A percentile compares a stretch with the other conserved stretches of the same genome.
Conservation (phyloP, 2,888 invertebrate species). For the Rhaphigaster nebulosa region DNA sequence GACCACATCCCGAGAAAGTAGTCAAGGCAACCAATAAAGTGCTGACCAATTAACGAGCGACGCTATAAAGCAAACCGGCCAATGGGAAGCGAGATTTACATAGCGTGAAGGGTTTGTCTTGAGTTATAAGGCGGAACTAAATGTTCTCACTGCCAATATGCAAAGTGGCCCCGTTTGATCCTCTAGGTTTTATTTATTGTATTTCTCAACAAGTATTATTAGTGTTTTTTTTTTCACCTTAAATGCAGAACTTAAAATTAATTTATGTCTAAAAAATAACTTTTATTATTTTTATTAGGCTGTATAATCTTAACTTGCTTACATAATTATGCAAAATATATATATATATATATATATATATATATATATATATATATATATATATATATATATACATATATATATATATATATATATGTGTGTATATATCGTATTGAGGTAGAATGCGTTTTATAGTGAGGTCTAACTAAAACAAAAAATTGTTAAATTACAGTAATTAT, state of each 20-base stretch:
- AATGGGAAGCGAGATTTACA: conserved; percentile 19
- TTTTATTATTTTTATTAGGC: too few relatives aligned
- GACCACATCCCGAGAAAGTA: background rate
- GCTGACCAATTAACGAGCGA: background rate
- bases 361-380: too few relatives aligned
- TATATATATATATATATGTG: too few relatives aligned
- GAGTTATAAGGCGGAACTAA: conserved; percentile 49
- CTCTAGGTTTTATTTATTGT: conserved; percentile 40
- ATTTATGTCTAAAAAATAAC: background rate
- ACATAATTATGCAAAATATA: too few relatives aligned
- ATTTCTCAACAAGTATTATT: background rate
- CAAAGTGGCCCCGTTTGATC: background rate
- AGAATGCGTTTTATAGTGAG: too few relatives aligned
- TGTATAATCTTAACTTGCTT: background rate
- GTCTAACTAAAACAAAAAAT: too few relatives aligned
- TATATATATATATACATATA: too few relatives aligned
- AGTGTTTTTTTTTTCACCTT: background rate
- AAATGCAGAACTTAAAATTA: background rate
- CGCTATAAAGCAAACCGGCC: background rate
- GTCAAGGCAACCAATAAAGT: background rate
- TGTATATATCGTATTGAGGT: too few relatives aligned
- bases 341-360: too few relatives aligned
- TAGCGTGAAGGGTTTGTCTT: conserved; percentile 3
- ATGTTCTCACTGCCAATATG: background rate
- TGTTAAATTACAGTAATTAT: too few relatives aligned